These are phyloP conservation scores for Nixonia krombeini DNA, from an alignment of 1,140 invertebrate species.

Conservation along the genomic window DNA sequence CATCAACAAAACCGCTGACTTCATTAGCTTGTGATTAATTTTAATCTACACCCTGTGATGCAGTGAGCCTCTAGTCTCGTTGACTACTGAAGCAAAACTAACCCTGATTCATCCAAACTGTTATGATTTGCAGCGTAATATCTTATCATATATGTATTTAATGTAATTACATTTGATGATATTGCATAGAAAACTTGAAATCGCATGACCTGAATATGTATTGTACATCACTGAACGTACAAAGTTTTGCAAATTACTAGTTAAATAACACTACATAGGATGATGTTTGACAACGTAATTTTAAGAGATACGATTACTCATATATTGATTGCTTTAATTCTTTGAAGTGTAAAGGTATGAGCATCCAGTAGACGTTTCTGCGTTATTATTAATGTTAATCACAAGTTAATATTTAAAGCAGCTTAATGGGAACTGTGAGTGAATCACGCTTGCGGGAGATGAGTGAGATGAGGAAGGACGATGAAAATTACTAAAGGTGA, in stretches of 20 bases:
- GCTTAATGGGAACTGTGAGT: conserved; percentile 45
- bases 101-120: conserved; percentile 36
- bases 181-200: too few relatives aligned
- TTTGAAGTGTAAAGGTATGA: conserved; percentile 15
- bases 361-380: conserved; percentile 32
- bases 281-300: too few relatives aligned
- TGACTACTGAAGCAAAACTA: conserved; percentile 30
- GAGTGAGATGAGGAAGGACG: conserved; percentile 17
- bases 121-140: conserved; percentile 11
- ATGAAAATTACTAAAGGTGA: conserved; percentile 3
- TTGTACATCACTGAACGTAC: too few relatives aligned
- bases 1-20: conserved; percentile 40
- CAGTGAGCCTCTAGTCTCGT: conserved; percentile 37
- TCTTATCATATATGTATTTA: too few relatives aligned
- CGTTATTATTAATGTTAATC: conserved; percentile 49
- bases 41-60: conserved; percentile 38
- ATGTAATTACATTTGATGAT: too few relatives aligned
- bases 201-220: too few relatives aligned
- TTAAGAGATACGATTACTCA: conserved; percentile 13
- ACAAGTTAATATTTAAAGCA: conserved; percentile 43
- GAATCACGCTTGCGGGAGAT: conserved; percentile 32
- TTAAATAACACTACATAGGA: too few relatives aligned
- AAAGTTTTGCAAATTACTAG: too few relatives aligned
- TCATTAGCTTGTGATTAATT: conserved; percentile 49
- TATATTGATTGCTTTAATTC: conserved; percentile 21